phyloP scores from a whole-genome alignment of 1,140 invertebrate genomes.

The Akabosia matsudoensis region DNA sequence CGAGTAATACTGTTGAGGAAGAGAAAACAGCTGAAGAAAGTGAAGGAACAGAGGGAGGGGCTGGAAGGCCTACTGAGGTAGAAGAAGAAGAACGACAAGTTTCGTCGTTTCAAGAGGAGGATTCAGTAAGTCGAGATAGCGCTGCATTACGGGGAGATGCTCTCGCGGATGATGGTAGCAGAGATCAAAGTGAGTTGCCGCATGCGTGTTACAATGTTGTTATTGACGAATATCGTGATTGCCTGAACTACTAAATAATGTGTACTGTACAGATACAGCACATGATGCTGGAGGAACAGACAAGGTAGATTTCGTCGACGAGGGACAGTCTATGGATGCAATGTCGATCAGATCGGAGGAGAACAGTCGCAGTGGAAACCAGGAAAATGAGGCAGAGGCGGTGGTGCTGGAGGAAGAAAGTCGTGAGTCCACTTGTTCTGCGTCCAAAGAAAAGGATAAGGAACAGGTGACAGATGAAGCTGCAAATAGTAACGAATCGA shows the following conservation, averaged over 20 bases:
- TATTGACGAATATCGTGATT: too few species aligned
- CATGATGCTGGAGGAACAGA: neutral
- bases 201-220: too few species aligned
- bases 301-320: slow-evolving; percentile 2
- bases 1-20: too few species aligned
- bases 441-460: neutral
- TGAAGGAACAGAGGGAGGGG: neutral
- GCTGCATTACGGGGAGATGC: neutral
- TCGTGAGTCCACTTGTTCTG: neutral
- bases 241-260: neutral
- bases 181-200: too few species aligned
- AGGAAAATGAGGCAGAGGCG: neutral
- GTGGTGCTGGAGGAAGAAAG: neutral
- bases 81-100: neutral
- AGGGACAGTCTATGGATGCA: neutral
- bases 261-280: neutral
- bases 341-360: slow-evolving; percentile 2
- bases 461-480: neutral
- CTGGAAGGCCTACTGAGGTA: neutral
- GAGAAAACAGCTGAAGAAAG: neutral
- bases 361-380: neutral
- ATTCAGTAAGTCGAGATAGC: neutral
- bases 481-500: neutral
- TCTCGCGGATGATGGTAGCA: neutral
- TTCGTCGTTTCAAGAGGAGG: neutral